Evolutionary conservation across 2,888 invertebrate species (phyloP), one percentile per base, ranked within the genome.

Genomic region (Cephus rjabovi): DNA sequence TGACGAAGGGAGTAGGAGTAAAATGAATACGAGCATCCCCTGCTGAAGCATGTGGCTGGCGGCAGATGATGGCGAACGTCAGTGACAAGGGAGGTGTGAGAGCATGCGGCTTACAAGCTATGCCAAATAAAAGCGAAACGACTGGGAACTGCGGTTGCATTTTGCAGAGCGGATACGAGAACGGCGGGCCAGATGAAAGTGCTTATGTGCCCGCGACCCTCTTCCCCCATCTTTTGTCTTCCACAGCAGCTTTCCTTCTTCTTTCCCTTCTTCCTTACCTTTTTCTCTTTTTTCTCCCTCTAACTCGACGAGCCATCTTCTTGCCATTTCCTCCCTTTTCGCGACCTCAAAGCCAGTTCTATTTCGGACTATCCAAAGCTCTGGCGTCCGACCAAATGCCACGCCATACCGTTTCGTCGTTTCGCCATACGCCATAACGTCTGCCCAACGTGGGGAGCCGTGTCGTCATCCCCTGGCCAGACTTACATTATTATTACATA

Each of bases 351-450:
- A 89, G 87, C 88, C 86, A 85, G 86, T 88, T 88, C 90, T 90
- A 89, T 90, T 89, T 89, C 81, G 86, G 87, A 84, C 87, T 84
- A 86, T 87, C 86, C 86, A 86, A 86, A 30, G 33, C 81, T 85
- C 88, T 89, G 90, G 89, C 90, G 87, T 84, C 81, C 84, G 86
- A 89, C 90, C 90, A 90, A 90, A 88, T 87, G 85, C 87, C 86
- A 83, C 85, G 84, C 81, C 83, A 77, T 75, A 34, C 79, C 76
- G 68, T 75, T 56, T 74, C 15, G 40, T 40, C 40, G 15, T 40
- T 40, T 40, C 15, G 40, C 40, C 40, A 40, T 40, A 40, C 40
- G 40, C 40, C 40, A 40, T 40, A 40, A 40, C 40, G 40, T 40
- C 40, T 40, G 6, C 6, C 40, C 15, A 40, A 40, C 40, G 40